Percentiles rank a stretch among this genome's conserved stretches.
Evolutionary conservation across 2,888 invertebrate genomes (phyloP).

Genomic region (Himalopsyche tibetana): DNA sequence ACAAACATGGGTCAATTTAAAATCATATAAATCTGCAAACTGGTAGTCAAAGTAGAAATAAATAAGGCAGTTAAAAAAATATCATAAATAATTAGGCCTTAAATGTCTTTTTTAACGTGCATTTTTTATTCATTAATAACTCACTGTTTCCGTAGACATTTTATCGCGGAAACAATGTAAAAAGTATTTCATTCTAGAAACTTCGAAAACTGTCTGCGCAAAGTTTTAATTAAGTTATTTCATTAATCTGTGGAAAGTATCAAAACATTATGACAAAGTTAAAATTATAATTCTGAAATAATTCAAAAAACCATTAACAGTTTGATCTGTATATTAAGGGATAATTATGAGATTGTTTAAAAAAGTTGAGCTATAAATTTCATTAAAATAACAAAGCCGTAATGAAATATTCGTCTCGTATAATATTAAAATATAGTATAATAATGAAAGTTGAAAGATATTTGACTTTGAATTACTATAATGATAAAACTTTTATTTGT

Average conservation of each 20-base stretch:
- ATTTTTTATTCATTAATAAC: background rate
- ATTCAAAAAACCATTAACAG: slow-evolving; percentile 18
- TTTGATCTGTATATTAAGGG: slow-evolving; percentile 22
- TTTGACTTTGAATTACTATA: too few relatives aligned
- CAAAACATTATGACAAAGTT: slow-evolving; percentile 26
- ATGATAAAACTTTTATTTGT: too few relatives aligned
- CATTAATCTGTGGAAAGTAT: slow-evolving; percentile 25
- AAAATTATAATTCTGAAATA: slow-evolving; percentile 2
- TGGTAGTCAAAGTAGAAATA: too few relatives aligned
- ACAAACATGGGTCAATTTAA: too few relatives aligned
- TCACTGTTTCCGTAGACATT: slow-evolving; percentile 11
- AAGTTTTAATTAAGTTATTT: slow-evolving; percentile 34
- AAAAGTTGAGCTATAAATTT: background rate
- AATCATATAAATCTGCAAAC: too few relatives aligned
- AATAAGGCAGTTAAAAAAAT: too few relatives aligned
- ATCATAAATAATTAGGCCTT: background rate
- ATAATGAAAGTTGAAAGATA: too few relatives aligned
- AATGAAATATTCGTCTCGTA: too few relatives aligned
- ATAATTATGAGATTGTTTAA: background rate
- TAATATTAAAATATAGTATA: too few relatives aligned
- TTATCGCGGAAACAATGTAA: slow-evolving; percentile 16
- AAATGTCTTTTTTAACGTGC: background rate
- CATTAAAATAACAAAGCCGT: background rate
- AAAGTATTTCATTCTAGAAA: slow-evolving; percentile 13
- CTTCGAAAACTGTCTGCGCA: slow-evolving; percentile 8